Conservation (phyloP, 2,113 vertebrate genomes). For the Azemiops feae region DNA sequence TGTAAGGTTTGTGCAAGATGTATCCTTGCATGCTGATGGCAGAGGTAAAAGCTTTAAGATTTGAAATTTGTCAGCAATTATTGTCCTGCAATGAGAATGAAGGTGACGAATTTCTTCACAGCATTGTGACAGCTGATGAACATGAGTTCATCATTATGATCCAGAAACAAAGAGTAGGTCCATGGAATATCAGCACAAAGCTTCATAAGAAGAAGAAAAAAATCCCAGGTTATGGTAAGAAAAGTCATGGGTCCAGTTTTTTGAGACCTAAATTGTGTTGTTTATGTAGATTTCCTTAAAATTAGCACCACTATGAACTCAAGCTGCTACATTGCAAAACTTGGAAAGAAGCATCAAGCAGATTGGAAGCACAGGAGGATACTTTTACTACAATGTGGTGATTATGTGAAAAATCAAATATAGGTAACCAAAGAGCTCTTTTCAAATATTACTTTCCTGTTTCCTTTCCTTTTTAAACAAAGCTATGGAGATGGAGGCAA, state of each 20-base stretch:
- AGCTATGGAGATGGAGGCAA: neutral
- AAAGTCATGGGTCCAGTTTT: neutral
- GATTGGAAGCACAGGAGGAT: neutral
- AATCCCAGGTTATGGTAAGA: neutral
- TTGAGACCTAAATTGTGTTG: neutral
- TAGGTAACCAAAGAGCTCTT: neutral
- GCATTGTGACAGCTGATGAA: neutral
- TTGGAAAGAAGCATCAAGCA: neutral
- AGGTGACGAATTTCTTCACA: neutral
- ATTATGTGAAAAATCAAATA: neutral
- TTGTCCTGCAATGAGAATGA: neutral
- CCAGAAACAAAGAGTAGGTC: neutral
- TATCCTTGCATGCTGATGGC: neutral
- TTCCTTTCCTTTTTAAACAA: neutral
- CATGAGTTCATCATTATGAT: neutral
- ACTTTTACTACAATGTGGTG: neutral
- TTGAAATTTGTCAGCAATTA: neutral
- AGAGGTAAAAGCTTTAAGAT: neutral
- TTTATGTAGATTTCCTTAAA: neutral
- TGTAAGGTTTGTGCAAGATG: neutral
- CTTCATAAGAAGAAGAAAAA: neutral
- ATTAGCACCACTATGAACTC: neutral
- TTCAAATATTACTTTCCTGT: neutral
- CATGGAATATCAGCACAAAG: neutral
- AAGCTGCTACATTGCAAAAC: neutral